Percentiles rank a stretch among this genome's conserved stretches.
Evolutionary conservation across 2,113 vertebrate genomes (phyloP).

Genomic region (Aptenodytes patagonicus): DNA sequence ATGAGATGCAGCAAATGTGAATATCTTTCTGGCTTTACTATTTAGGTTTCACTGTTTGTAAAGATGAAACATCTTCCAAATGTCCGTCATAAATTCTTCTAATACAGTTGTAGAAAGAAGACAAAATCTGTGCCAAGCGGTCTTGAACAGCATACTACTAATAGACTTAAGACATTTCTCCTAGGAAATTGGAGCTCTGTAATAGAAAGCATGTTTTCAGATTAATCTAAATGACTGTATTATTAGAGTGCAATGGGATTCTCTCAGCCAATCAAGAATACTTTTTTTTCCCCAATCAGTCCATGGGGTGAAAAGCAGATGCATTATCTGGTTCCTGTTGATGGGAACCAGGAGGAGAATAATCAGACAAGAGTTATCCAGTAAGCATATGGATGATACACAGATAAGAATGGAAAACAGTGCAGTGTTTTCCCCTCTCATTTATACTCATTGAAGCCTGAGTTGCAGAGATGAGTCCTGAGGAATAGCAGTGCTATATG

Average conservation of each 20-base stretch:
- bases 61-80: neutral
- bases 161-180: neutral
- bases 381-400: neutral
- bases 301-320: neutral
- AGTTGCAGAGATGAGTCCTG: neutral
- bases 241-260: neutral
- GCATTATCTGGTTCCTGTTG: constrained; percentile 4
- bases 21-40: neutral
- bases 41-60: neutral
- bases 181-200: neutral
- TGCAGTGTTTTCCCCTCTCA: neutral
- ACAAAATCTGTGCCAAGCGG: neutral
- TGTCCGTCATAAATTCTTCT: neutral
- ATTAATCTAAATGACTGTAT: neutral
- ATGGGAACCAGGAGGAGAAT: neutral
- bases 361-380: neutral
- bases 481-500: neutral
- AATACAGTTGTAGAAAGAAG: neutral
- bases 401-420: neutral
- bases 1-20: neutral
- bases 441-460: neutral
- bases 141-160: neutral
- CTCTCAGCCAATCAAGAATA: neutral
- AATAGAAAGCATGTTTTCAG: constrained; percentile 6
- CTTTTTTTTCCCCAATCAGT: neutral